Conservation (phyloP, 2,888 invertebrate species). For the Tholera decimalis region DNA sequence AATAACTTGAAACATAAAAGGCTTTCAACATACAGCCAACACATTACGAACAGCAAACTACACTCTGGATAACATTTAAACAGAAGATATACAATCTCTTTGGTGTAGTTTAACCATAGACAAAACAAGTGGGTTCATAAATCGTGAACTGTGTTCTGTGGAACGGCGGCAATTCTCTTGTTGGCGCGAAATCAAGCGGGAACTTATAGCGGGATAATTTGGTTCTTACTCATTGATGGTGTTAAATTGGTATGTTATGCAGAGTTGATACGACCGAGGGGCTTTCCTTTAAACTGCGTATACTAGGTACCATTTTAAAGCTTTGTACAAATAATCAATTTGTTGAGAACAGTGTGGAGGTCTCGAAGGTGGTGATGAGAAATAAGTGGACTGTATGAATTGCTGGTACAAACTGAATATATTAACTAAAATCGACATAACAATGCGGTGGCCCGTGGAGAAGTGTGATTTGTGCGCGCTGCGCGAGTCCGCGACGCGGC, state of each 20-base stretch:
- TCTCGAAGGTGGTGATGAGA: too few relatives aligned
- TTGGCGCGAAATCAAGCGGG: conserved; percentile 62
- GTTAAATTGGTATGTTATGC: conserved; percentile 34
- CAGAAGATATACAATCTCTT: conserved; percentile 65
- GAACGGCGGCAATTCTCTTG: conserved; percentile 56
- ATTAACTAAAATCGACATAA: too few relatives aligned
- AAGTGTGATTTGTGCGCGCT: too few relatives aligned
- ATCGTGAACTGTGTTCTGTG: conserved; percentile 60
- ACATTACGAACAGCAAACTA: conserved; percentile 65
- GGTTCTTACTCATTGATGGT: conserved; percentile 8
- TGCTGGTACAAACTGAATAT: too few relatives aligned
- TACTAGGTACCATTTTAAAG: too few relatives aligned
- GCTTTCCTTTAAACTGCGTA: too few relatives aligned
- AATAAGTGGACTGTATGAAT: too few relatives aligned
- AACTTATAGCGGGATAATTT: conserved; percentile 51
- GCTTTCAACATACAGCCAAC: conserved; percentile 51
- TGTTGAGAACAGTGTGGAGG: too few relatives aligned
- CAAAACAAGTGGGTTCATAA: conserved; percentile 68
- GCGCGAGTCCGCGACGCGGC: too few relatives aligned
- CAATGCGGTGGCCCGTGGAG: too few relatives aligned
- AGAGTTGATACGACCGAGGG: too few relatives aligned
- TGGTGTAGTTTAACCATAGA: conserved; percentile 68
- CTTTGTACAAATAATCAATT: too few relatives aligned
- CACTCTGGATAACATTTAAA: conserved; percentile 64
- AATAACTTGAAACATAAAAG: conserved; percentile 55